These are phyloP conservation scores for Parambassis ranga DNA, from an alignment of 2,797 vertebrate species.

Conservation along the genomic window DNA sequence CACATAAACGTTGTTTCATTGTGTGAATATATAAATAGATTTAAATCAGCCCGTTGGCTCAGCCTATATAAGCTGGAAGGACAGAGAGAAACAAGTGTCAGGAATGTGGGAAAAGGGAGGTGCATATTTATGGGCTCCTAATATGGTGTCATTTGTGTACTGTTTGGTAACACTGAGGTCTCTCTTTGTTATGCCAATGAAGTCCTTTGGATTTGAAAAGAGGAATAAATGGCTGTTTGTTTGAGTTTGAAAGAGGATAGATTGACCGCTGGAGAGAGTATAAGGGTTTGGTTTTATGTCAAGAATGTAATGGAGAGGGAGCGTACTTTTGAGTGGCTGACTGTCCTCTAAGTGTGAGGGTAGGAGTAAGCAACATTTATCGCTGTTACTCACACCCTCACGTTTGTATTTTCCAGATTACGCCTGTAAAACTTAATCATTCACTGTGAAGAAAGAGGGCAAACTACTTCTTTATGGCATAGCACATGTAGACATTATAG, in stretches of 20 bases:
- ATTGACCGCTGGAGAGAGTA: constrained; percentile 37
- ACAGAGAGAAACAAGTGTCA: constrained; percentile 45
- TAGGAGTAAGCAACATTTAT: constrained; percentile 4
- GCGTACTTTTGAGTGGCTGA: constrained; percentile 32
- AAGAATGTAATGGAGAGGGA: constrained; percentile 57
- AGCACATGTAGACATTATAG: not conserved
- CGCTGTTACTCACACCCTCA: not conserved
- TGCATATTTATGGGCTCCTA: constrained; percentile 37
- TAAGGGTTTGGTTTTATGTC: constrained; percentile 49
- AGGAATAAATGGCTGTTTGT: constrained; percentile 75
- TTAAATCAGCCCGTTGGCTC: not conserved
- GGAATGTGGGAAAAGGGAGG: constrained; percentile 57
- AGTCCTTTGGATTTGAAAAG: constrained; percentile 45
- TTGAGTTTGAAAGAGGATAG: constrained; percentile 60
- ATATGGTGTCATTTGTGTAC: constrained; percentile 64
- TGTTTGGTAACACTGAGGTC: constrained; percentile 60
- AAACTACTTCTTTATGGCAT: not conserved
- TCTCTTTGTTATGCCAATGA: constrained; percentile 71
- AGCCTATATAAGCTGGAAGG: not conserved
- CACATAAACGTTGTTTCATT: not conserved
- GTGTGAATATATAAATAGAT: not conserved
- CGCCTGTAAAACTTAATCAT: constrained; percentile 17
- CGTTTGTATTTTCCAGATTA: not conserved
- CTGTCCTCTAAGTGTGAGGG: constrained; percentile 17
- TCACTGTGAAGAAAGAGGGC: not conserved